Evolutionary conservation across 2,797 vertebrate species (phyloP).

Genomic region (Pogoniulus pusillus): DNA sequence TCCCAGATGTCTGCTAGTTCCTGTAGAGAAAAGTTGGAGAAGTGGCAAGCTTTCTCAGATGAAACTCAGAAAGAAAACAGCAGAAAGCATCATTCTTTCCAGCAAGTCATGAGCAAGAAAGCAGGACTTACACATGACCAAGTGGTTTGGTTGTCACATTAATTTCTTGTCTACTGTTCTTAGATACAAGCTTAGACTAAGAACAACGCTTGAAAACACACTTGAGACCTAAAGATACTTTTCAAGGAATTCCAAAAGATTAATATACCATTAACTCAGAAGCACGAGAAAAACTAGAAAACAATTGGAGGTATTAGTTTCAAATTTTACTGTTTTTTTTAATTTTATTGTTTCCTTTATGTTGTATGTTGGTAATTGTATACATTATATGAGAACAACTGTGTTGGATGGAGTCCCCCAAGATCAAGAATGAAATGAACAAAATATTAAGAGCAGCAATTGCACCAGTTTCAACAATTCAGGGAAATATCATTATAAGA

Average conservation of each 20-base stretch:
- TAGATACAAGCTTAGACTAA: background rate
- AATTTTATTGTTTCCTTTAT: background rate
- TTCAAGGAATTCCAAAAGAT: background rate
- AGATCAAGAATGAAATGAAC: background rate
- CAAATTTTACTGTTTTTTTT: background rate
- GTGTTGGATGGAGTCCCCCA: background rate
- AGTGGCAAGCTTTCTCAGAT: background rate
- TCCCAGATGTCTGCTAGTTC: background rate
- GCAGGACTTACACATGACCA: background rate
- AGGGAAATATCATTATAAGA: background rate
- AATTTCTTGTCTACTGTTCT: background rate
- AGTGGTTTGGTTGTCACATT: background rate
- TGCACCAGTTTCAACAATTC: background rate
- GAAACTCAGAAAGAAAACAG: background rate
- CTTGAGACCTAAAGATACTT: background rate
- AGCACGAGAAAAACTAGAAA: background rate
- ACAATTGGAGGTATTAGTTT: background rate
- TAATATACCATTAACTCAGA: background rate
- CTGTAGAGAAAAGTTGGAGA: background rate
- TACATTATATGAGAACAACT: background rate
- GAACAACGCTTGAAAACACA: background rate
- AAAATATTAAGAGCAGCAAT: background rate
- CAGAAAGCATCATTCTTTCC: background rate
- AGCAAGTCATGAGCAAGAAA: background rate
- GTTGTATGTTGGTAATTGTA: background rate